Evolutionary conservation across 2,113 vertebrate species (phyloP).

Genomic region (Felis chaus): DNA sequence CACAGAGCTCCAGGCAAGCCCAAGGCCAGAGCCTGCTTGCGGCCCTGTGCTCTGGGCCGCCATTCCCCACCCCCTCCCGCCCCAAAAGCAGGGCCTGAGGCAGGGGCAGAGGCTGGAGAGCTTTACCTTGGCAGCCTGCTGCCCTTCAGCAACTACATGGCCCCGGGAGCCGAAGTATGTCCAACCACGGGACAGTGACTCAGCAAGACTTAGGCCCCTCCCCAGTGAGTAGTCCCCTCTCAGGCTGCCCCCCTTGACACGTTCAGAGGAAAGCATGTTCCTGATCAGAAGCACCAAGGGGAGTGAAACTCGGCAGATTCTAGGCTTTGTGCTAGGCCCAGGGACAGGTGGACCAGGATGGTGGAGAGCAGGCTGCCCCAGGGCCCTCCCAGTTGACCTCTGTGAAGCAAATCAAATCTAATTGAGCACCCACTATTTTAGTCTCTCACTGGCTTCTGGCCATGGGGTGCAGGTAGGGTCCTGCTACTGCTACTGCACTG

Average conservation of each 20-base stretch:
- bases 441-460: too few species aligned
- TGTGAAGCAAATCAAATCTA: background rate
- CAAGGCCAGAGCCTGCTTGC: constrained; percentile 70
- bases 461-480: background rate
- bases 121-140: background rate
- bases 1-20: constrained; percentile 83
- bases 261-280: background rate
- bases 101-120: background rate
- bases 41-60: constrained; percentile 34
- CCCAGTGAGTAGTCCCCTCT: background rate
- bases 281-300: background rate
- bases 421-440: background rate
- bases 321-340: background rate
- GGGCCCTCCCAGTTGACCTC: background rate
- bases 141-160: background rate
- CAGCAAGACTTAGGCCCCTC: background rate
- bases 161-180: background rate
- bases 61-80: accelerated
- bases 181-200: background rate
- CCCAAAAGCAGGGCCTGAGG: background rate
- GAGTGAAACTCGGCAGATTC: background rate
- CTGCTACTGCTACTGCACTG: background rate
- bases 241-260: background rate
- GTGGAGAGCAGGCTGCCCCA: too few species aligned
- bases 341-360: too few species aligned